Conservation (phyloP, 2,888 invertebrate species). For the Brachyptera putata region DNA sequence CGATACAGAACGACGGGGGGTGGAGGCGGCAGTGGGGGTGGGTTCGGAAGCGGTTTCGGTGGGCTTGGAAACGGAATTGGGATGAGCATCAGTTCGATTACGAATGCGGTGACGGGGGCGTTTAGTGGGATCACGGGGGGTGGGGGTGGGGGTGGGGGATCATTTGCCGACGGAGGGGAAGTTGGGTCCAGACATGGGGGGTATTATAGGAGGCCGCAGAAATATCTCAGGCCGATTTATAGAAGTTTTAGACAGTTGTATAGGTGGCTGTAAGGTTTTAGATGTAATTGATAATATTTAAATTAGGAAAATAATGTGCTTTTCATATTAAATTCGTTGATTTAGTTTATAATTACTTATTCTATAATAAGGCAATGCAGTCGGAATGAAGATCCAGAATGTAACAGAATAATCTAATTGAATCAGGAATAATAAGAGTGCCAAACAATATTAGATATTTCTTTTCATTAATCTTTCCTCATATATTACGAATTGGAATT, state of each 20-base stretch:
- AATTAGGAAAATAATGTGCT: too few species aligned
- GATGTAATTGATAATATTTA: too few species aligned
- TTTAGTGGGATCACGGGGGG: not conserved
- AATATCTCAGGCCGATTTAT: not conserved
- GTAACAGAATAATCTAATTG: too few species aligned
- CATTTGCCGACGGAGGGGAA: not conserved
- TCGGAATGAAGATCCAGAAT: too few species aligned
- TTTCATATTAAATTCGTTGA: too few species aligned
- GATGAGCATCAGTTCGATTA: constrained; percentile 8
- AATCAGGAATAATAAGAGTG: too few species aligned
- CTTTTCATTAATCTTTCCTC: too few species aligned
- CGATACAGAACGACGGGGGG: not conserved
- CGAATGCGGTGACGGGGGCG: constrained; percentile 1
- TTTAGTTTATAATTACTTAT: too few species aligned
- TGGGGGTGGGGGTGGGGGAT: too few species aligned
- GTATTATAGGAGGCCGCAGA: not conserved
- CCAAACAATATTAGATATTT: too few species aligned
- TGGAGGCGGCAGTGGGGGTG: not conserved
- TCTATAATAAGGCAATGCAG: too few species aligned
- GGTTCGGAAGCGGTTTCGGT: not conserved
- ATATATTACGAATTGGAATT: too few species aligned
- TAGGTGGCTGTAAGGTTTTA: not conserved
- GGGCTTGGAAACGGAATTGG: constrained; percentile 8
- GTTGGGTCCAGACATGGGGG: not conserved
- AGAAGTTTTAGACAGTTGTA: not conserved